These are phyloP conservation scores for Acronicta psi DNA, from an alignment of 2,888 invertebrate species.

Conservation along the genomic window DNA sequence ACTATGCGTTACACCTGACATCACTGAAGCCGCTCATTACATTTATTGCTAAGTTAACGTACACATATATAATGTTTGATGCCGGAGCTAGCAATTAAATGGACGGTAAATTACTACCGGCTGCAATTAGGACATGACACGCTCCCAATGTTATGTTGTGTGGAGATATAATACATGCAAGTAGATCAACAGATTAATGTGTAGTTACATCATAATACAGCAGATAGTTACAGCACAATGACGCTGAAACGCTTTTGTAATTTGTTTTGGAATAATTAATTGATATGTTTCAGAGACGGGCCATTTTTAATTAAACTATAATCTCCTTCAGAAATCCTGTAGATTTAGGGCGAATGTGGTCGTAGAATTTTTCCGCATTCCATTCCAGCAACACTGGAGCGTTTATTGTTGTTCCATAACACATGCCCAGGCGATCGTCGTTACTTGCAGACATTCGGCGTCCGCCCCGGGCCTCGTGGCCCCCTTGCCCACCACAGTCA, in stretches of 20 bases:
- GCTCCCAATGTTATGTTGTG: slow-evolving; percentile 41
- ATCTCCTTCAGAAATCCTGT: slow-evolving; percentile 1
- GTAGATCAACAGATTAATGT: slow-evolving; percentile 24
- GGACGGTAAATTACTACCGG: slow-evolving; percentile 55
- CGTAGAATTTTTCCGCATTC: slow-evolving; percentile 29
- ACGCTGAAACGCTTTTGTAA: background rate
- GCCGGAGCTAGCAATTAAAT: slow-evolving; percentile 54
- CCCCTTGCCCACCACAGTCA: slow-evolving; percentile 45
- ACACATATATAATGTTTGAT: slow-evolving; percentile 36
- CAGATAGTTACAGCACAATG: background rate
- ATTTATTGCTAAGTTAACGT: slow-evolving; percentile 15
- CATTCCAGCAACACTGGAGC: slow-evolving; percentile 20
- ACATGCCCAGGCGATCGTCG: slow-evolving; percentile 33
- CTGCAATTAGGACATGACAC: slow-evolving; percentile 56
- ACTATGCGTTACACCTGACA: slow-evolving; percentile 26
- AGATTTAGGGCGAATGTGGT: slow-evolving; percentile 1
- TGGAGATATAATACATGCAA: slow-evolving; percentile 29
- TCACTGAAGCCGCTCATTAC: slow-evolving; percentile 29
- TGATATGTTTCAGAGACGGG: no score
- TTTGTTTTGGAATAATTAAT: background rate
- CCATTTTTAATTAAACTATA: no score
- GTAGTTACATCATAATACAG: background rate
- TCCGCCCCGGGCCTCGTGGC: slow-evolving; percentile 39
- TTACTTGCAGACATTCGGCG: slow-evolving; percentile 51
- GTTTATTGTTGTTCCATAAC: slow-evolving; percentile 38